Evolutionary conservation across 2,113 vertebrate species (phyloP).

Genomic region (Rhipidura dahli): DNA sequence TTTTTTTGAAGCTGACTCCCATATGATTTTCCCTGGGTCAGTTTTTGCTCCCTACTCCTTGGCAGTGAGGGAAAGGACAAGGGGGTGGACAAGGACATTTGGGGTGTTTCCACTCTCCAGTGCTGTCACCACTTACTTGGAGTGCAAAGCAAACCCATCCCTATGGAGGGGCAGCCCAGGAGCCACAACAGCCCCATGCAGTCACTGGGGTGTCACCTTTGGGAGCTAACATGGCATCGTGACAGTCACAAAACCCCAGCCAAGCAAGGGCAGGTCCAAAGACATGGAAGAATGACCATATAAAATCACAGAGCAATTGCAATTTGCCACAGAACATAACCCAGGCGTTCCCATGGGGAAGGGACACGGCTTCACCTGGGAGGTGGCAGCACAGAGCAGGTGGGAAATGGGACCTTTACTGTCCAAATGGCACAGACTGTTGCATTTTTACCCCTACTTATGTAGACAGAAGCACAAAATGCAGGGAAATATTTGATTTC

Average conservation of each 20-base stretch:
- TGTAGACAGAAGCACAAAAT: background rate
- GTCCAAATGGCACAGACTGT: background rate
- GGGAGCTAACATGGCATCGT: background rate
- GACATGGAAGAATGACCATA: background rate
- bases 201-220: background rate
- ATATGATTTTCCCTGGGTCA: background rate
- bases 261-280: background rate
- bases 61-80: background rate
- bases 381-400: background rate
- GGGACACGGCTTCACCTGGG: background rate
- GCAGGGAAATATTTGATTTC: background rate
- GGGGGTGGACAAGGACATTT: background rate
- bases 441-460: background rate
- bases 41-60: background rate
- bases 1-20: background rate
- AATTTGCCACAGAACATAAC: fast-evolving
- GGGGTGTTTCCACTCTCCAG: background rate
- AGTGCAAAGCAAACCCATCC: background rate
- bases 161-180: fast-evolving
- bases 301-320: background rate
- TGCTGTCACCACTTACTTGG: background rate
- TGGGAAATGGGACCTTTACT: background rate
- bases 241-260: background rate
- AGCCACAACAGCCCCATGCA: fast-evolving
- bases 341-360: background rate